Evolutionary conservation across 53 echinoderm and acorn worm species (phyloP), one percentile per base, ranked within the genome.

Genomic region (Holothuria scabra): DNA sequence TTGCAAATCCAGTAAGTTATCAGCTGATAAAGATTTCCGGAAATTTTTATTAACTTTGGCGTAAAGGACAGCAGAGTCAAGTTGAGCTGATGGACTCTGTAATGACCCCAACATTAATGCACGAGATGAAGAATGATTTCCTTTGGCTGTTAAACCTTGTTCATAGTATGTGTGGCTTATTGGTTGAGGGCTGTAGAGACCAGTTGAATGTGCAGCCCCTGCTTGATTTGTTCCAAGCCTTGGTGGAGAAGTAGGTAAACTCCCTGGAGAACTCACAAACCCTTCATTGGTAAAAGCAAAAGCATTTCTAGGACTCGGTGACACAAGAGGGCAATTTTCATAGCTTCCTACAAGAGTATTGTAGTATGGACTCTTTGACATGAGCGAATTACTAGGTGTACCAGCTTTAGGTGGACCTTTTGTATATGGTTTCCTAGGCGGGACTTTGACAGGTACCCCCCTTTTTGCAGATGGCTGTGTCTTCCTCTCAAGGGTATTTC

Each of bases 111-210:
- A 59, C 55, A 35, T 55, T 20, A 59, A 9, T 30, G 61, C 41
- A 28, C 60, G 80, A 71, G 71, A 16, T 12, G 46, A 32, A 26
- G 41, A 52, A 37, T 63, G 13, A 28, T 9, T 46, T 38, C 34
- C 55, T 13, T 13, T 24, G 1, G 59, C 26, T 1, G 44, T 59
- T 26, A 86, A 78, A 31, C 62, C 72, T 60, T 90, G 87, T 61
- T 95, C 92, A 81, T 90, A 92, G 81, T 95, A 95, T 1, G 95
- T 92, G 44, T 95, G 95, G 21, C 79, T 83, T 44, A 95, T 86
- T 21, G 87, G 86, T 19, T 72, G 82, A 19, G 86, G 80, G 34
- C 66, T 76, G 21, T 63, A 83, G 5, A 63, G 61, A 3, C 60
- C 79, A 14, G 33, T 38, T 25, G 21, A 65, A 33, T 58, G 85